Conservation (phyloP, 2,797 vertebrate genomes). For the Hafferia zeledoni region DNA sequence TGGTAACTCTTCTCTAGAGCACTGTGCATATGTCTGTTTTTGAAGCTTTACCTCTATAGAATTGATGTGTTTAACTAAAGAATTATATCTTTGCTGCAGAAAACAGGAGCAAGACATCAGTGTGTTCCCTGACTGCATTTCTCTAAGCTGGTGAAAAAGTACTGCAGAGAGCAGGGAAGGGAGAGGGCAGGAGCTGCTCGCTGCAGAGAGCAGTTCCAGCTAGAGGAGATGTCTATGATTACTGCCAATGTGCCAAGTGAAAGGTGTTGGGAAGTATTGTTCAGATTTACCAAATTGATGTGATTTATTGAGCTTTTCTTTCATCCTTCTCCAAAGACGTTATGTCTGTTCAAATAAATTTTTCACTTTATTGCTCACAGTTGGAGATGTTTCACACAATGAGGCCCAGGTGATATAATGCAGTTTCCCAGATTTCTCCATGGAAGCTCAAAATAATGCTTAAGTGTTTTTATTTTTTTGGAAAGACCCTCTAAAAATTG, state of each 20-base stretch:
- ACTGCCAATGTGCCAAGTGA: not conserved
- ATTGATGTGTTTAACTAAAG: constrained; percentile 37
- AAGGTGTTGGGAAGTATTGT: not conserved
- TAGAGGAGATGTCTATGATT: not conserved
- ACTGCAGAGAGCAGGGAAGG: not conserved
- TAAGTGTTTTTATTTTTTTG: not conserved
- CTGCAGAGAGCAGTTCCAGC: not conserved
- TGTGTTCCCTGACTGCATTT: not conserved
- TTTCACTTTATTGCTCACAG: constrained; percentile 22
- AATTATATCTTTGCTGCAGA: constrained; percentile 16
- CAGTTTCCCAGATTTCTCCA: constrained; percentile 26
- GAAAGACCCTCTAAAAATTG: not conserved
- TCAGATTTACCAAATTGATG: constrained; percentile 18
- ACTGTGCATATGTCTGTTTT: constrained; percentile 28
- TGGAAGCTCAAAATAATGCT: constrained; percentile 12
- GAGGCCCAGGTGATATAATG: not conserved
- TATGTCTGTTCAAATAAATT: not conserved
- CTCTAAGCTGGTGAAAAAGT: not conserved
- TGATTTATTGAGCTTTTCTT: constrained; percentile 28
- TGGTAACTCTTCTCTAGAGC: constrained; percentile 34
- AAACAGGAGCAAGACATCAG: constrained; percentile 52
- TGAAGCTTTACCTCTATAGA: constrained; percentile 45
- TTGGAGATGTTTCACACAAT: constrained; percentile 34
- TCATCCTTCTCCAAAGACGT: not conserved
- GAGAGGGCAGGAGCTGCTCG: not conserved